Percentiles rank a stretch among this genome's conserved stretches.
phyloP scores from a whole-genome alignment of 2,888 invertebrate genomes.

The Nasonovia ribisnigri region DNA sequence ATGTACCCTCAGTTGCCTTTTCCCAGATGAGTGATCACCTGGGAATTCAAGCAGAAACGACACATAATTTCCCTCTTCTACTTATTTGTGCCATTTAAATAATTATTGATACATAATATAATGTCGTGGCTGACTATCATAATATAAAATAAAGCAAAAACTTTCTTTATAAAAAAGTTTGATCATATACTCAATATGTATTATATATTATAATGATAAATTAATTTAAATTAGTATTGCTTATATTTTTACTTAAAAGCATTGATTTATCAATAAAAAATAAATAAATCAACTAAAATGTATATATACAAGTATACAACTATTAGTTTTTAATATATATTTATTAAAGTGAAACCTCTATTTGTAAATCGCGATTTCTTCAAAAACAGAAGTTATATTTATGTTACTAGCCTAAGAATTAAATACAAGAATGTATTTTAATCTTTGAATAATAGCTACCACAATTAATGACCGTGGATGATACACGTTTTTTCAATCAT shows the following conservation, averaged over 20 bases:
- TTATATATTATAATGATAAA: neutral
- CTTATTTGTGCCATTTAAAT: neutral
- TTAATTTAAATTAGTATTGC: no score
- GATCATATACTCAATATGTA: neutral
- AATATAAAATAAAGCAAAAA: neutral
- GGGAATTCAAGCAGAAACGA: neutral
- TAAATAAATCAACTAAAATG: no score
- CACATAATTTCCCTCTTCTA: neutral
- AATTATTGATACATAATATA: neutral
- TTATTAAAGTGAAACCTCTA: no score
- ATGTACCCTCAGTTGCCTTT: neutral
- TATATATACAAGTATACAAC: no score
- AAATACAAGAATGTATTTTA: neutral
- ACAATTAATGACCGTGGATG: neutral
- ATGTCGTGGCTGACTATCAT: neutral
- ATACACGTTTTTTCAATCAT: neutral
- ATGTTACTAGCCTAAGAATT: neutral
- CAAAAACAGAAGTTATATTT: neutral
- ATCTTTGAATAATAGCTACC: neutral
- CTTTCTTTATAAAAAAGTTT: neutral
- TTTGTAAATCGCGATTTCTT: no score
- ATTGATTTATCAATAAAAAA: no score
- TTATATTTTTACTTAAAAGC: no score
- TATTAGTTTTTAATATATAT: no score
- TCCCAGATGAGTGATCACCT: neutral